Evolutionary conservation across 2,113 vertebrate genomes (phyloP).

Genomic region (Sorex araneus): DNA sequence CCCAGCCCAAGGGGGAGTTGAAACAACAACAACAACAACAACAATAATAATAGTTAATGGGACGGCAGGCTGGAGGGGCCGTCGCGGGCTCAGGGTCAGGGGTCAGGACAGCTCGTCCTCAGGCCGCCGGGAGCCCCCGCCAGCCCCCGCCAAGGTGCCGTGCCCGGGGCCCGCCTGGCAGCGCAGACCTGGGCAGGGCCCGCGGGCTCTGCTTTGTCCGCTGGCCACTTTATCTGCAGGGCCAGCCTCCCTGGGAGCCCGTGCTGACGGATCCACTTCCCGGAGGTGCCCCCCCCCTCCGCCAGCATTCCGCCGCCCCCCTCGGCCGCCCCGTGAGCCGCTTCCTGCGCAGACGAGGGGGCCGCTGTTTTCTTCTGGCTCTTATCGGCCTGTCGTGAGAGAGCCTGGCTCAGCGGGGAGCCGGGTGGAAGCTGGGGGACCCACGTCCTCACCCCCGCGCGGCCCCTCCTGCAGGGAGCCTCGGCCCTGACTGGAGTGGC

Average conservation of each 20-base stretch:
- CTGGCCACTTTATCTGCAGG: conserved; percentile 78
- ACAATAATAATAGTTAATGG: too few species aligned
- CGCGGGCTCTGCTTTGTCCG: conserved; percentile 62
- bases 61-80: too few species aligned
- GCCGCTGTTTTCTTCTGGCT: conserved; percentile 88
- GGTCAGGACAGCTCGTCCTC: too few species aligned
- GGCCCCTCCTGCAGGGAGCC: conserved; percentile 89
- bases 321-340: conserved; percentile 85
- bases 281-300: conserved; percentile 69
- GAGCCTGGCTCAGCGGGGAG: conserved; percentile 87
- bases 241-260: conserved; percentile 68
- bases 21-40: too few species aligned
- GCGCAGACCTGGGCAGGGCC: neutral
- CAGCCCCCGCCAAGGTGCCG: neutral
- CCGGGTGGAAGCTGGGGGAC: too few species aligned
- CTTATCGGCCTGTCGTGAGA: conserved; percentile 89
- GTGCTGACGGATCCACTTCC: conserved; percentile 87
- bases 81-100: too few species aligned
- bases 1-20: too few species aligned
- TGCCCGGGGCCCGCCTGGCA: neutral
- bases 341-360: conserved; percentile 91
- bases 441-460: too few species aligned
- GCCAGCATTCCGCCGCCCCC: conserved; percentile 83
- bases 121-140: neutral
- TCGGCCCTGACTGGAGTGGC: conserved; percentile 84